Evolutionary conservation across 1,140 invertebrate species (phyloP).

Genomic region (Riptortus pedestris): DNA sequence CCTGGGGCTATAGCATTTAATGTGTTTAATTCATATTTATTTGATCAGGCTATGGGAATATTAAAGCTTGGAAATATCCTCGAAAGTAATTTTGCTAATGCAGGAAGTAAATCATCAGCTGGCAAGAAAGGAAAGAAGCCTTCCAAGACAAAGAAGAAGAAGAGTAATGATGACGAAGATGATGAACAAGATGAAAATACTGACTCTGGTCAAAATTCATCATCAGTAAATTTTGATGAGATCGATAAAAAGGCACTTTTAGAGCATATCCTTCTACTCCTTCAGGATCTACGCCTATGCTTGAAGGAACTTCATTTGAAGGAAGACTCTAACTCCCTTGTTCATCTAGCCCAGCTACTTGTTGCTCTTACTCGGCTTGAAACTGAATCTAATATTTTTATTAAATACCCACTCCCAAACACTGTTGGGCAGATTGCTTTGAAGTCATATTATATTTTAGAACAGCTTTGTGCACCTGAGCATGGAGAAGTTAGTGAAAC

Average conservation of each 20-base stretch:
- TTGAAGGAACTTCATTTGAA: constrained; percentile 41
- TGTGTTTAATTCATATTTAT: constrained; percentile 48
- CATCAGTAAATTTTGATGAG: too few relatives aligned
- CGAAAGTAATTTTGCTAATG: constrained; percentile 26
- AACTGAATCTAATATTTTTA: constrained; percentile 34
- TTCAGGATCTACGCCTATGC: constrained; percentile 40
- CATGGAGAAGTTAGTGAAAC: constrained; percentile 42
- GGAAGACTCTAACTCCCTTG: constrained; percentile 40
- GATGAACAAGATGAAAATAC: constrained; percentile 34
- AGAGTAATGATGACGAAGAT: constrained; percentile 28
- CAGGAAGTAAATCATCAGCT: constrained; percentile 8
- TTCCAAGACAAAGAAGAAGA: constrained; percentile 24
- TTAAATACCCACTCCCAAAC: constrained; percentile 29
- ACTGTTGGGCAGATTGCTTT: constrained; percentile 37
- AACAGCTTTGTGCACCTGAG: constrained; percentile 38
- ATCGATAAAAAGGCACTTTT: constrained; percentile 34
- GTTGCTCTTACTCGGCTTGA: constrained; percentile 42
- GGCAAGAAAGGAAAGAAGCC: constrained; percentile 19
- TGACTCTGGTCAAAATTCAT: constrained; percentile 29
- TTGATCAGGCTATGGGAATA: constrained; percentile 41
- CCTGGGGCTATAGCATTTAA: constrained; percentile 47
- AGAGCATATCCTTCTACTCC: constrained; percentile 36
- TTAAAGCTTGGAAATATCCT: constrained; percentile 38
- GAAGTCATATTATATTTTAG: constrained; percentile 41
- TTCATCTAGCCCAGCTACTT: constrained; percentile 41